Evolutionary conservation across 2,888 invertebrate genomes (phyloP), one percentile per base, ranked within the genome.

Genomic region (Drosophila incognita): DNA sequence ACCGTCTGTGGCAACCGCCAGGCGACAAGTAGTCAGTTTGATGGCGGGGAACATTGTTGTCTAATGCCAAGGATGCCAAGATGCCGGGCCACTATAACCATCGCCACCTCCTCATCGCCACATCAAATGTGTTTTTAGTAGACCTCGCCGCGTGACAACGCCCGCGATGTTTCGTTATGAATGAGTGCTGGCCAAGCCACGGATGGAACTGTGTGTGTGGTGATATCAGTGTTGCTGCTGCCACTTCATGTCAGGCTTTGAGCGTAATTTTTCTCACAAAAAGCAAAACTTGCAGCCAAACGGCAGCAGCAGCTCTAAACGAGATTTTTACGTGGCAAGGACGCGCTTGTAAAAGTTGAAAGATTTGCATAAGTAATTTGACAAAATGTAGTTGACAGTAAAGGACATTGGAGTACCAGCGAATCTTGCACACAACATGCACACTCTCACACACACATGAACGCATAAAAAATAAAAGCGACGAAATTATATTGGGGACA

Each of bases 351-450:
- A 82, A 85, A 84, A 87, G 83, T 84, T 85, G 82, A 90, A 86
- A 88, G 87, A 90, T 90, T 91, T 90, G 91, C 90, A 90, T 90
- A 91, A 90, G 84, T 88, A 91, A 89, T 91, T 90, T 89, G 88
- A 88, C 90, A 88, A 87, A 88, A 90, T 89, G 90, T 90, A 90
- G 90, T 88, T 87, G 87, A 87, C 87, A 87, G 90, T 77, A 88
- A 83, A 88, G 87, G 82, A 88, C 80, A 71, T 74, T 78, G 62
- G 71, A 79, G 79, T 73, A 62, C 75, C 76, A 70, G 69, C 70
- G 71, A 84, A 79, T 69, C 70, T 66, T 68, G 66, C 76, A 66
- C 42, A 65, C 53, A 51, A 67, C 78, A 79, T 60, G 53, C 74
- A 71, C 64, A 66, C 61, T 61, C 53, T 13, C 53, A n/a, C 46